Evolutionary conservation across 2,888 invertebrate species (phyloP).

Genomic region (Spilarctia lutea): DNA sequence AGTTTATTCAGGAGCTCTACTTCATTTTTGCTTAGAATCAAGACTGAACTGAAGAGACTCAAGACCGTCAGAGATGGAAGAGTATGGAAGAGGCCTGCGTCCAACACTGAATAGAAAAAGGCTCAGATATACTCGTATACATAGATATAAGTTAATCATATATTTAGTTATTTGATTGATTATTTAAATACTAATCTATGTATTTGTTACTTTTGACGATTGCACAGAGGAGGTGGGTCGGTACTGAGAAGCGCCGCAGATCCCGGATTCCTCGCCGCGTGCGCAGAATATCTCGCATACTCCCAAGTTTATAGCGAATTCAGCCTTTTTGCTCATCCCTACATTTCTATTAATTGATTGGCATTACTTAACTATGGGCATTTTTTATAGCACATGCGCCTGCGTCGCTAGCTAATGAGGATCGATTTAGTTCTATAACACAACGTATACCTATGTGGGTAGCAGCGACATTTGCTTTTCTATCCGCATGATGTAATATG

Average conservation of each 20-base stretch:
- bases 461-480: background rate
- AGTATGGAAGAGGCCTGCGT: too few species aligned
- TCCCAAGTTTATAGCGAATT: conserved; percentile 27
- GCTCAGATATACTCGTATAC: too few species aligned
- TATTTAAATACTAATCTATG: background rate
- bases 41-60: too few species aligned
- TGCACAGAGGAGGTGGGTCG: conserved; percentile 24
- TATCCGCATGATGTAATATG: too few species aligned
- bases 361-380: conserved; percentile 39
- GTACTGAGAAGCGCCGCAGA: conserved; percentile 36
- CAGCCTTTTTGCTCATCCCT: conserved; percentile 40
- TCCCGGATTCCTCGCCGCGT: conserved; percentile 43
- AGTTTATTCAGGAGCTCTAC: too few species aligned
- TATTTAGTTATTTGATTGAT: too few species aligned
- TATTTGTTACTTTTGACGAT: background rate
- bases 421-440: background rate
- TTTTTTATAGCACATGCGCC: conserved; percentile 31
- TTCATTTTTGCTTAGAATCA: too few species aligned
- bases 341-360: conserved; percentile 50
- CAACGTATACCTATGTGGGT: background rate
- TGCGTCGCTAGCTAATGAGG: conserved; percentile 21
- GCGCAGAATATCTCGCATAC: conserved; percentile 35
- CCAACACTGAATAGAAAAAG: too few species aligned
- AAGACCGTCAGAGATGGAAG: too few species aligned
- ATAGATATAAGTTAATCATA: too few species aligned